Base-by-base conservation (phyloP, 2,888 invertebrate genomes). In the Melinaea marsaeus region DNA sequence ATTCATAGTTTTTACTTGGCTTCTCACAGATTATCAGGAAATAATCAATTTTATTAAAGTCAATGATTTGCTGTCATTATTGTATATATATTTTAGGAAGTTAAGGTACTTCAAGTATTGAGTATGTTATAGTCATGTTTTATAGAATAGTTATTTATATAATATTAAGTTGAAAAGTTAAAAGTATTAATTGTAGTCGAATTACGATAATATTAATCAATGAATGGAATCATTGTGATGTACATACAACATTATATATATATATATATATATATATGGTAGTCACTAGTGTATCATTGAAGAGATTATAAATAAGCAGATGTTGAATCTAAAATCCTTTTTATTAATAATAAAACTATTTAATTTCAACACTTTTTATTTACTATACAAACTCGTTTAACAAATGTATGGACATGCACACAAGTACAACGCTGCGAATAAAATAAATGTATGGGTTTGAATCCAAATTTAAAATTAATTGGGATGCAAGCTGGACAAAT, bases 271-370 rank as follows among this genome's bases (percentile, higher is more conserved):
- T n/a, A 46, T 59, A 11, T 47, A 59, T 51, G 35, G 54, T 60
- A 60, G 7, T 13, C 22, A 55, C 55, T 57, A 51, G 54, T 47
- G 56, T 33, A 56, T 57, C 42, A 55, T 55, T 54, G 63, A 66
- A 65, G 69, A 69, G 69, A 69, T 69, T 69, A 68, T 65, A 59
- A 66, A 55, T 66, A 66, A 61, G 37, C 63, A 60, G 33, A 57
- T 56, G n/a, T 47, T 33, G 9, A 45, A 57, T 13, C 5, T 34
- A 35, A 32, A 32, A 51, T 9, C 7, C 3, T 9, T 51, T 22
- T 32, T 51, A 51, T 32, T 32, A 3, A 32, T 51, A 51, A 32
- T 51, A 32, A 51, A 7, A 51, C 3, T n/a, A 48, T 48, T 32
- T 32, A 32, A 51, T 51, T 51, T 9, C 22, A 51, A 51, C 32